A percentile compares a stretch with the other conserved stretches of the same genome.
These are phyloP conservation scores for Fopius arisanus DNA, from an alignment of 1,140 invertebrate species.

Conservation along the genomic window DNA sequence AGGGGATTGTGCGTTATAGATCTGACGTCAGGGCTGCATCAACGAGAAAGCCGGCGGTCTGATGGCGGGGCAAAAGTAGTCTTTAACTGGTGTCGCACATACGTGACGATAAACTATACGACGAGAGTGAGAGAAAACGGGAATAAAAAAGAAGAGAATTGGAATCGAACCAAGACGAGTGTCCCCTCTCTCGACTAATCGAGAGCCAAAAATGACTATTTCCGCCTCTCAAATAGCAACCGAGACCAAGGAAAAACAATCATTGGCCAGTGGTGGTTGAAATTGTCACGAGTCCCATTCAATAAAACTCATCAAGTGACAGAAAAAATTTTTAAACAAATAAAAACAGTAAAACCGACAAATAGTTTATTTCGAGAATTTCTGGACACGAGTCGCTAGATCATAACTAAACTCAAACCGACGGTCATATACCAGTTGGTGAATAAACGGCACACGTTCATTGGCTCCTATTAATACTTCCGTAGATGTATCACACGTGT, in stretches of 20 bases:
- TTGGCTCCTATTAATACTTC: constrained; percentile 27
- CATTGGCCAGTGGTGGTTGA: background rate
- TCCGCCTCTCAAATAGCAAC: constrained; percentile 17
- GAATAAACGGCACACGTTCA: constrained; percentile 20
- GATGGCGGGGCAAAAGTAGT: constrained; percentile 32
- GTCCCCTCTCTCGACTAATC: too few species aligned
- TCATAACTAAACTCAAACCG: background rate
- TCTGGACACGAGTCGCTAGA: background rate
- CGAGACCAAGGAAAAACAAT: background rate
- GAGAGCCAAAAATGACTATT: constrained; percentile 26
- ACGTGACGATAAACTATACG: constrained; percentile 22
- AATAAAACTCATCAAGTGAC: background rate
- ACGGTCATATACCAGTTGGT: background rate
- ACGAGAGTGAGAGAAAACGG: too few species aligned
- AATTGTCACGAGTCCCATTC: background rate
- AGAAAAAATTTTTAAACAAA: too few species aligned
- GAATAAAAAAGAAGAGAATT: constrained; percentile 29
- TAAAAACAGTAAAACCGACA: background rate
- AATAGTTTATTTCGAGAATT: background rate
- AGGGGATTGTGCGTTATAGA: constrained; percentile 18
- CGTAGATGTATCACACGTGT: background rate
- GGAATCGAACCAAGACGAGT: constrained; percentile 39
- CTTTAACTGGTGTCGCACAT: constrained; percentile 25
- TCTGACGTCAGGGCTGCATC: constrained; percentile 46
- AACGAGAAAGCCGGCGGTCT: constrained; percentile 38